phyloP scores from a whole-genome alignment of 1,140 invertebrate species.

The Camponotus vicinus region DNA sequence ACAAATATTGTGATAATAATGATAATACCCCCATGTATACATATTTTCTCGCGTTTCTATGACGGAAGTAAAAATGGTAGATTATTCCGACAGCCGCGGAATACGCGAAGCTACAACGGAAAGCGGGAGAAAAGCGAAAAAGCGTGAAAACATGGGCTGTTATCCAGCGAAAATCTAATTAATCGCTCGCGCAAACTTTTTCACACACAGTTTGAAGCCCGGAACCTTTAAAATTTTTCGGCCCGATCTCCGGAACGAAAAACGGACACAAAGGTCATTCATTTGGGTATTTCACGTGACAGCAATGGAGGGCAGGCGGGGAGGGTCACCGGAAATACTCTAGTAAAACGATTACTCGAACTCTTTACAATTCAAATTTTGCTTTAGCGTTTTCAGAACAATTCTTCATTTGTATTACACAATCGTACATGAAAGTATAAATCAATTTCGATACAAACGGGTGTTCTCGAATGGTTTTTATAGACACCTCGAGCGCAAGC shows the following conservation, averaged over 20 bases:
- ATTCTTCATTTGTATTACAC: background rate
- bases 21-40: background rate
- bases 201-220: conserved; percentile 10
- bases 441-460: background rate
- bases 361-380: conserved; percentile 39
- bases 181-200: conserved; percentile 43
- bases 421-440: background rate
- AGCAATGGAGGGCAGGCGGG: too few relatives aligned
- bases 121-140: conserved; percentile 5
- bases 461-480: background rate
- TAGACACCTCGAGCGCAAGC: background rate
- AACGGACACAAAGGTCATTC: conserved; percentile 25
- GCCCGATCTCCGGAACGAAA: background rate
- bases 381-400: background rate
- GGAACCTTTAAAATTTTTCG: conserved; percentile 45
- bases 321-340: background rate
- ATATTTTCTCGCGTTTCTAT: conserved; percentile 21
- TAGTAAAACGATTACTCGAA: conserved; percentile 10
- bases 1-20: conserved; percentile 23
- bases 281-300: conserved; percentile 1
- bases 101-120: background rate
- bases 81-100: background rate
- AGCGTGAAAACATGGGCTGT: conserved; percentile 45
- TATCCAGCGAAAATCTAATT: conserved; percentile 54
- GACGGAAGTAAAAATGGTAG: conserved; percentile 29